Percentiles rank a stretch among this genome's conserved stretches.
These are phyloP conservation scores for Limnothrissa miodon DNA, from an alignment of 2,113 vertebrate species.

Conservation along the genomic window DNA sequence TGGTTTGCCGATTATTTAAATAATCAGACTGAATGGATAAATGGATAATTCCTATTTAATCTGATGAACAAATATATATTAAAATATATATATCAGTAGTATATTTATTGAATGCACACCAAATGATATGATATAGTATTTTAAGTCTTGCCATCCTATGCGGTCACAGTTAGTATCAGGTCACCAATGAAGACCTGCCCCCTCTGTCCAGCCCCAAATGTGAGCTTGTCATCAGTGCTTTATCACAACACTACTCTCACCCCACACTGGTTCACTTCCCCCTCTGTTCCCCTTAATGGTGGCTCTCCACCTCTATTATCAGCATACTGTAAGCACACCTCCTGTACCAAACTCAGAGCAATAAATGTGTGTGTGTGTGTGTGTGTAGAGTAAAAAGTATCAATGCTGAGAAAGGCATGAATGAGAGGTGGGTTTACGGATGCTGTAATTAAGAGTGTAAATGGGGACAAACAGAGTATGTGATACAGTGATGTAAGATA, in stretches of 20 bases:
- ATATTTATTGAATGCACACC: background rate
- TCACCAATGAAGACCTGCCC: background rate
- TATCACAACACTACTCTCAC: constrained; percentile 7
- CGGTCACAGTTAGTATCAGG: background rate
- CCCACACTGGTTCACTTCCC: background rate
- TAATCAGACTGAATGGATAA: no score
- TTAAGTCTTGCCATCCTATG: background rate
- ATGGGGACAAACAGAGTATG: no score
- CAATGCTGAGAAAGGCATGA: background rate
- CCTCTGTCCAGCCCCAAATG: constrained; percentile 29
- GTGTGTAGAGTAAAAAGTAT: background rate
- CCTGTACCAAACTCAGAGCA: background rate
- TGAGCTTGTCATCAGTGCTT: constrained; percentile 34
- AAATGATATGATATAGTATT: background rate
- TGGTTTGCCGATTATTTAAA: background rate
- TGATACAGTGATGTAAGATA: background rate
- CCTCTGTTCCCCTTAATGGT: background rate
- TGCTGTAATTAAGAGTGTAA: no score
- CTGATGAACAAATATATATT: no score
- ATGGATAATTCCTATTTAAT: no score
- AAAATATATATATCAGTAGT: background rate
- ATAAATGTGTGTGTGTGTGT: background rate
- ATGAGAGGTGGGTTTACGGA: background rate
- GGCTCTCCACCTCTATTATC: background rate
- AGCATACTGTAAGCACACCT: background rate